Conservation (phyloP, 2,888 invertebrate species). For the Pycnomerus fuliginosus region DNA sequence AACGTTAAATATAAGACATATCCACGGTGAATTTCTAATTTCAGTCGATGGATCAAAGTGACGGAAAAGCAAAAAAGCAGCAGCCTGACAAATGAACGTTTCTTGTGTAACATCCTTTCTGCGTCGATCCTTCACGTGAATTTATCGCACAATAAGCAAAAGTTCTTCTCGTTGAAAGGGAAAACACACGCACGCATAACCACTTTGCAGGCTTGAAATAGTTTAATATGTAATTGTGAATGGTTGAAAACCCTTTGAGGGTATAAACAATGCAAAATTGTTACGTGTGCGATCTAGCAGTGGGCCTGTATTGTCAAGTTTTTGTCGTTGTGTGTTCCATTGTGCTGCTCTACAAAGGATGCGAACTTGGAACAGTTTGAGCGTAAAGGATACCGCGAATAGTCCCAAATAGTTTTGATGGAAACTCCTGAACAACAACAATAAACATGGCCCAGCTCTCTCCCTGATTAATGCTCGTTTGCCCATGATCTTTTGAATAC, state of each 20-base stretch:
- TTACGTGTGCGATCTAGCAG: constrained; percentile 17
- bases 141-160: constrained; percentile 2
- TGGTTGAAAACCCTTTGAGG: constrained; percentile 10
- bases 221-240: constrained; percentile 19
- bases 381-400: constrained; percentile 23
- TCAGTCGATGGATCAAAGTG: constrained; percentile 15
- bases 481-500: constrained; percentile 12
- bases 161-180: too few relatives aligned
- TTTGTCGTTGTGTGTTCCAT: constrained; percentile 20
- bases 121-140: constrained; percentile 3
- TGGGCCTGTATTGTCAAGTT: constrained; percentile 17
- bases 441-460: constrained; percentile 12
- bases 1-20: constrained; percentile 18
- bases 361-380: constrained; percentile 20
- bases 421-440: constrained; percentile 16
- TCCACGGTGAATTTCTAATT: constrained; percentile 14
- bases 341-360: constrained; percentile 18
- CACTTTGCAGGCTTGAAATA: constrained; percentile 7
- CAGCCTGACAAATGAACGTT: constrained; percentile 4
- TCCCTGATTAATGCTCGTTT: constrained; percentile 15
- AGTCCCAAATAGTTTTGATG: constrained; percentile 19
- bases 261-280: constrained; percentile 22
- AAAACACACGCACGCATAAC: too few relatives aligned
- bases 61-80: constrained; percentile 1
- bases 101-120: neutral